phyloP scores from a whole-genome alignment of 2,888 invertebrate species.

The Meteorus colon region DNA sequence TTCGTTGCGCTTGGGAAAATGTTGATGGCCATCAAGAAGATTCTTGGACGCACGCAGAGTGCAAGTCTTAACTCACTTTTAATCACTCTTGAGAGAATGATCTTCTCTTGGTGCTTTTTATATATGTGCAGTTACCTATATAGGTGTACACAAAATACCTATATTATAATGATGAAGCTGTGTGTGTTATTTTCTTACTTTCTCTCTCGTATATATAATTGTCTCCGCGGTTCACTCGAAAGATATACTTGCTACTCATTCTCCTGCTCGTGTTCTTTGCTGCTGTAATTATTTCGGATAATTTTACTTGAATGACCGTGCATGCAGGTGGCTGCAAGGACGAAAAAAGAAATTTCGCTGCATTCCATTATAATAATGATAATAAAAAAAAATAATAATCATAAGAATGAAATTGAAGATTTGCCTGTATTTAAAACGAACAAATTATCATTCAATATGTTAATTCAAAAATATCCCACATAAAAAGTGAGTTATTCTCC shows the following conservation, averaged over 20 bases:
- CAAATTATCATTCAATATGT: background rate
- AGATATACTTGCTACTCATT: slow-evolving; percentile 9
- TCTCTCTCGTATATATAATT: slow-evolving; percentile 57
- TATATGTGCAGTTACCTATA: slow-evolving; percentile 30
- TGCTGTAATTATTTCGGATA: slow-evolving; percentile 33
- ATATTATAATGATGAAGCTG: slow-evolving; percentile 1
- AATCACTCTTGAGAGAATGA: slow-evolving; percentile 57
- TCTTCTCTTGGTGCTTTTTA: slow-evolving; percentile 3
- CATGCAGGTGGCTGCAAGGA: background rate
- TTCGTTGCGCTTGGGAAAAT: slow-evolving; percentile 40
- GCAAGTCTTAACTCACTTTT: slow-evolving; percentile 64
- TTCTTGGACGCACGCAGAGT: slow-evolving; percentile 27
- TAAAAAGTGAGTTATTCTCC: too few relatives aligned
- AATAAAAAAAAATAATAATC: background rate
- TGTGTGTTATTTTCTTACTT: slow-evolving; percentile 25
- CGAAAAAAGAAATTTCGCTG: slow-evolving; percentile 1
- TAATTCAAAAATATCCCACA: background rate
- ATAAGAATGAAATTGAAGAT: background rate
- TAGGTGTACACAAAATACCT: background rate
- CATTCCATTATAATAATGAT: slow-evolving; percentile 27
- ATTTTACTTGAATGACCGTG: slow-evolving; percentile 42
- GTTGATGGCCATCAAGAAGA: slow-evolving; percentile 50
- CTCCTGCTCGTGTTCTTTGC: slow-evolving; percentile 12
- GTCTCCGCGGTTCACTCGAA: slow-evolving; percentile 58
- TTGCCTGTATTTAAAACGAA: background rate